Conservation (phyloP, 2,888 invertebrate genomes). For the Scrobipalpa atriplicella region DNA sequence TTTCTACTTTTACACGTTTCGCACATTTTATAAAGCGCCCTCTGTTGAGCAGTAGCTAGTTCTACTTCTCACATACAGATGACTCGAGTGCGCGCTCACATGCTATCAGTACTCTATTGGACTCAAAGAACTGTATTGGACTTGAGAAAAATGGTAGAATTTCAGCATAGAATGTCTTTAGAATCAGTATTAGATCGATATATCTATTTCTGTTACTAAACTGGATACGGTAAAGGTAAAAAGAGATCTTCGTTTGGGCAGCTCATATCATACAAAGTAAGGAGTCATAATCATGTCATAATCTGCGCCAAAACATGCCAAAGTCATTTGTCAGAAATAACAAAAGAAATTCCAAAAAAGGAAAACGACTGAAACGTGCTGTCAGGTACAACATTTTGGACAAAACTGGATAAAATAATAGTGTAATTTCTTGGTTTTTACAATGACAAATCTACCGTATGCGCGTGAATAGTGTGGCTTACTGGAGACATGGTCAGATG, state of each 20-base stretch:
- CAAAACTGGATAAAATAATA: conserved; percentile 41
- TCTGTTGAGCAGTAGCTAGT: conserved; percentile 63
- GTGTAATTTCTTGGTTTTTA: conserved; percentile 54
- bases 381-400: conserved; percentile 59
- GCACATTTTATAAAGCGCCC: conserved; percentile 50
- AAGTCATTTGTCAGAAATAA: conserved; percentile 48
- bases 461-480: conserved; percentile 43
- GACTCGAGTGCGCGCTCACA: conserved; percentile 44
- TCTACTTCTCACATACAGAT: conserved; percentile 48
- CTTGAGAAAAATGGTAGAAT: no score
- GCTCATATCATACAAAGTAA: conserved; percentile 25
- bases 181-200: no score
- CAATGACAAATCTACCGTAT: conserved; percentile 74
- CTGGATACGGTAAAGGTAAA: no score
- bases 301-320: background rate
- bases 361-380: conserved; percentile 56
- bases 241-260: no score
- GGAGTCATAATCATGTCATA: no score
- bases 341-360: conserved; percentile 65
- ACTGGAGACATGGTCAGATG: conserved; percentile 66
- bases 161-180: no score
- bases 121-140: background rate
- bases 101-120: no score
- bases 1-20: background rate
- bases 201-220: no score